Base-by-base conservation (phyloP, 2,113 vertebrate species). In the Melanotaenia duboulayi region DNA sequence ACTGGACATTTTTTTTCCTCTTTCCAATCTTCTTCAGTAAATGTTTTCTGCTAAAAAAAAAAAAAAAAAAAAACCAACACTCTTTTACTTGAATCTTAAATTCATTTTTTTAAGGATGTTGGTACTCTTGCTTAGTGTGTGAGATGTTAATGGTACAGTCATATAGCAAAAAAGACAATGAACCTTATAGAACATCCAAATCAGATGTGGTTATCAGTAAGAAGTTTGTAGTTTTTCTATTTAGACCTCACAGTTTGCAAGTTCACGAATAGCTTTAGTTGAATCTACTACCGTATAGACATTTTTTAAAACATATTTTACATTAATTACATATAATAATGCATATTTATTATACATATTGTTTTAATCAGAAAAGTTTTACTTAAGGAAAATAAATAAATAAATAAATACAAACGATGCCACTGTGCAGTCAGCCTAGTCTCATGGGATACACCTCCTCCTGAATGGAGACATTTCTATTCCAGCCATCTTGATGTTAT, bases 401-500 rank as follows among this genome's bases (percentile, higher is more conserved):
- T 23, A n/a, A 58, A 58, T 35, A 58, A 20, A 35, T 22, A 16
- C n/a, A n/a, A n/a, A 35, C 20, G 39, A 54, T 55, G 32, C 39
- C n/a, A n/a, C 32, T 63, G 9, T 56, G 42, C 8, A 11, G 11
- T 64, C 56, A n/a, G 59, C 8, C 32, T 35, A 35, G 32, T 6
- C 65, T 37, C 20, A n/a, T 51, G 0, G 0, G 63, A 37, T 16
- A 17, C 62, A 49, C 50, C 32, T 63, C 40, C 56, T 69, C 25
- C 60, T 65, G 52, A 60, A 71, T 55, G n/a, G 63, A 64, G 14
- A 72, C 64, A 65, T 76, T 75, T 73, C 48, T 44, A 3, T 72
- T 49, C 64, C 69, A 56, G 39, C 57, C 54, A 70, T 66, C 68
- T 81, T 72, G 28, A 61, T 63, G 42, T 82, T 58, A 42, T 65